These are phyloP conservation scores for Coilia nasus DNA, from an alignment of 2,797 vertebrate species.

Conservation along the genomic window DNA sequence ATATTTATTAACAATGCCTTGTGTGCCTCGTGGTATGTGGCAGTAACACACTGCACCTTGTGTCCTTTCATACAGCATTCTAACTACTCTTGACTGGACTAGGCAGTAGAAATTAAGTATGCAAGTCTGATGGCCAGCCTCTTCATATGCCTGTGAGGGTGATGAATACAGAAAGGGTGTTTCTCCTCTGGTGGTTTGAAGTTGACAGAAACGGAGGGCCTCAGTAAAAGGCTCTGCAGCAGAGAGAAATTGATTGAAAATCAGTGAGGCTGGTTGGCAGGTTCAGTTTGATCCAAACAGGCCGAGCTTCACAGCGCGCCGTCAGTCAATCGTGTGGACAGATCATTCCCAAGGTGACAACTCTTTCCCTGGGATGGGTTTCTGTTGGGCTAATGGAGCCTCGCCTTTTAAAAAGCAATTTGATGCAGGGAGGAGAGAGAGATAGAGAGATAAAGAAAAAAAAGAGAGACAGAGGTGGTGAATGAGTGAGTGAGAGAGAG, in stretches of 20 bases:
- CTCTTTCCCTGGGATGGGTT: constrained; percentile 72
- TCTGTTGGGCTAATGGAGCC: constrained; percentile 71
- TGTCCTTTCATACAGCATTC: background rate
- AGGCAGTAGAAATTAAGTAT: constrained; percentile 3
- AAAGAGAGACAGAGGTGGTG: background rate
- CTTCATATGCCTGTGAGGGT: constrained; percentile 44
- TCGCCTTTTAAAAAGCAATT: constrained; percentile 74
- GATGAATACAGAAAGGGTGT: constrained; percentile 51
- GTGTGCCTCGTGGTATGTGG: background rate
- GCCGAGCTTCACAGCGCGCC: constrained; percentile 55
- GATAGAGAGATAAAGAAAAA: constrained; percentile 55
- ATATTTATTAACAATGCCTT: background rate
- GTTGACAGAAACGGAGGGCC: constrained; percentile 55
- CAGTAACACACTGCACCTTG: background rate
- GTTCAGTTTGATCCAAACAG: constrained; percentile 67
- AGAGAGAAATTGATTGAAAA: constrained; percentile 70
- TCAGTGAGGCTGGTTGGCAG: constrained; percentile 59
- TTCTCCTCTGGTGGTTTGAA: constrained; percentile 52
- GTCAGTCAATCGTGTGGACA: constrained; percentile 68
- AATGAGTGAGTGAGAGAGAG: background rate
- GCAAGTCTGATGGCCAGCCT: constrained; percentile 32
- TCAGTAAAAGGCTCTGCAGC: constrained; percentile 52
- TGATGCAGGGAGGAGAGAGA: constrained; percentile 64
- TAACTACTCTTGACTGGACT: background rate
- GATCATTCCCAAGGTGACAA: constrained; percentile 73